Conservation (phyloP, 2,797 vertebrate species). For the Danio albolineatus region DNA sequence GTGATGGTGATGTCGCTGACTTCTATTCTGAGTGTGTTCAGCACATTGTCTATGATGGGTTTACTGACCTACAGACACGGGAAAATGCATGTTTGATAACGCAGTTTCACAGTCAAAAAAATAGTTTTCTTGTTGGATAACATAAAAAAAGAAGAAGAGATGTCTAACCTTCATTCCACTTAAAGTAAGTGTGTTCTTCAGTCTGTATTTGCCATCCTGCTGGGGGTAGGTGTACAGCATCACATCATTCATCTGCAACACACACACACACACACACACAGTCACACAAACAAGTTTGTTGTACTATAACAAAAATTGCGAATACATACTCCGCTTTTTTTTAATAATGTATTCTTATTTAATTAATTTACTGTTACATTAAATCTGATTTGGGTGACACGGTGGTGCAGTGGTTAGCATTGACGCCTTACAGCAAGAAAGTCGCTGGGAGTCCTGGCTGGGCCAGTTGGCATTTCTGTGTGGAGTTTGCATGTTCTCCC, state of each 20-base stretch:
- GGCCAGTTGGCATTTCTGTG: no score
- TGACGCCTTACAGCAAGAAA: no score
- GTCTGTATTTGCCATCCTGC: slow-evolving; percentile 94
- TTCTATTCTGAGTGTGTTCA: slow-evolving; percentile 90
- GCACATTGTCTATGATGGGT: slow-evolving; percentile 85
- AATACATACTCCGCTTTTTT: no score
- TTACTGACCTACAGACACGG: slow-evolving; percentile 87
- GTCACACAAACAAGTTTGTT: slow-evolving; percentile 2
- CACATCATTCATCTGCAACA: slow-evolving; percentile 91
- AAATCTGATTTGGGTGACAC: no score
- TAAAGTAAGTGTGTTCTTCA: slow-evolving; percentile 89
- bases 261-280: slow-evolving; percentile 50
- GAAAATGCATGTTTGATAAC: not conserved
- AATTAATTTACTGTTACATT: no score
- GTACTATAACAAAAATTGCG: not conserved
- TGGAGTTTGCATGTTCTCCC: no score
- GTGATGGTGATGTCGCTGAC: slow-evolving; percentile 87
- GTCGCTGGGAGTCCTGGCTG: no score
- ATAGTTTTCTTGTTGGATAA: not conserved
- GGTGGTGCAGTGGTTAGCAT: no score
- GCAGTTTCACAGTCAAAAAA: not conserved
- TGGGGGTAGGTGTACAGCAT: slow-evolving; percentile 96
- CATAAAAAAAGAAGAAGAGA: not conserved
- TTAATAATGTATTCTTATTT: no score
- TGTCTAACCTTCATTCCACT: slow-evolving; percentile 90